Evolutionary conservation across 2,797 vertebrate genomes (phyloP), one percentile per base, ranked within the genome.

Genomic region (Aphelocoma californica): DNA sequence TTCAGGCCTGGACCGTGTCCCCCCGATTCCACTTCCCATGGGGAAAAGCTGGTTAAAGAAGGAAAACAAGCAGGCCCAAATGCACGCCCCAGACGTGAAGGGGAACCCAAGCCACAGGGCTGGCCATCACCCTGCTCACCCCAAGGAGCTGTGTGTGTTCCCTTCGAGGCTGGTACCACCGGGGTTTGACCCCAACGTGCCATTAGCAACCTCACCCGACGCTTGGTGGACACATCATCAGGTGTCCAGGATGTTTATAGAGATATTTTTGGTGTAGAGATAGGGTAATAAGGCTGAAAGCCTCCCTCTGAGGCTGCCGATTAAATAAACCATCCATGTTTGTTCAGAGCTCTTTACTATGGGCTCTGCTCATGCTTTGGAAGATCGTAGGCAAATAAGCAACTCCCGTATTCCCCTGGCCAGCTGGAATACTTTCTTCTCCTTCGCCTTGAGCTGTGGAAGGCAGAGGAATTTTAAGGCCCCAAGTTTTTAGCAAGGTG

Each of bases 21-120:
- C 0, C 0, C 44, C 12, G 32, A 3, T 14, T 7, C 25, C 0
- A 1, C 47, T 91, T 67, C 48, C 62, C 23, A 2, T 3, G 36
- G 40, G 19, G 9, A 50, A 67, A 80, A n/a, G 34, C 25, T 25
- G 65, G 14, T 7, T 32, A 40, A 62, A 20, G 4, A 23, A 26
- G 53, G 62, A 48, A 61, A 79, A 45, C 3, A 7, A 50, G 29
- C 18, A 7, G 14, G 19, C 2, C 38, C 7, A 3, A 45, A 9
- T 3, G 14, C 4, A 3, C 1, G 2, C 3, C 9, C 13, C 50
- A n/a, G 51, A 50, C 2, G 1, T 0, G 17, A 36, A 36, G 54
- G 34, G 57, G 47, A 78, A 15, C 18, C 18, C 47, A 20, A 42
- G 48, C 8, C 31, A 14, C 31, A 2, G 5, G 21, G 15, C 24